Evolutionary conservation across 1,140 invertebrate species (phyloP), one percentile per base, ranked within the genome.

Genomic region (Holcopasites calliopsidis): DNA sequence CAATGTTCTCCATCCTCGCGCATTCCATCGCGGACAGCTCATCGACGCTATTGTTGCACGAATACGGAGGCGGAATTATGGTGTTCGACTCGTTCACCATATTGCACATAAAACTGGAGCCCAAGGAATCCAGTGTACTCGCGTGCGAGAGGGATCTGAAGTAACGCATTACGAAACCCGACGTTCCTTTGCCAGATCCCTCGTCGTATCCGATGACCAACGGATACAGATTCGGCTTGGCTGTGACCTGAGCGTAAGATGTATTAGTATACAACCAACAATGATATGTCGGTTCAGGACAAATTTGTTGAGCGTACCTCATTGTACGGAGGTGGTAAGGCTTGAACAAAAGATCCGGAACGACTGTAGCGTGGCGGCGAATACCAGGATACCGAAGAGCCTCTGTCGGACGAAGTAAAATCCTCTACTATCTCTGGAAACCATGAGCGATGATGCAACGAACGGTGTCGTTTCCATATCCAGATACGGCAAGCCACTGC

Each of bases 151-250:
- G 82, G 40, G 95, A 95, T 66, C 95, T 93, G 90, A 96, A 96
- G 88, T 96, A 96, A 82, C 96, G 95, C 65, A 96, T 95, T 93
- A 97, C 96, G 42, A 96, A 96, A 80, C 95, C 94, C 16, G 94
- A 95, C 61, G 95, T 94, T 54, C 94, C 92, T 83, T 95, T 95
- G 40, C 94, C 94, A 84, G 93, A 92, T 73, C 90, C 93, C 72
- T 94, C 95, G 52, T 94, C 94, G 87, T 95, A 96, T 33, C 95
- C 95, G 68, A 96, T 96, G 26, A 97, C 96, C 35, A 96, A 89
- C 0, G 96, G 96, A 88, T 97, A 97, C 6, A 97, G 91, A 84
- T 96, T 95, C 31, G 96, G 96, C 84, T 97, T 97, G 13, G 96
- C 95, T 49, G 96, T 95, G 33, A 97, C 96, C 96, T 96, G 80